Evolutionary conservation across 2,888 invertebrate genomes (phyloP), one percentile per base, ranked within the genome.

Genomic region (Sminthurinus aureus): DNA sequence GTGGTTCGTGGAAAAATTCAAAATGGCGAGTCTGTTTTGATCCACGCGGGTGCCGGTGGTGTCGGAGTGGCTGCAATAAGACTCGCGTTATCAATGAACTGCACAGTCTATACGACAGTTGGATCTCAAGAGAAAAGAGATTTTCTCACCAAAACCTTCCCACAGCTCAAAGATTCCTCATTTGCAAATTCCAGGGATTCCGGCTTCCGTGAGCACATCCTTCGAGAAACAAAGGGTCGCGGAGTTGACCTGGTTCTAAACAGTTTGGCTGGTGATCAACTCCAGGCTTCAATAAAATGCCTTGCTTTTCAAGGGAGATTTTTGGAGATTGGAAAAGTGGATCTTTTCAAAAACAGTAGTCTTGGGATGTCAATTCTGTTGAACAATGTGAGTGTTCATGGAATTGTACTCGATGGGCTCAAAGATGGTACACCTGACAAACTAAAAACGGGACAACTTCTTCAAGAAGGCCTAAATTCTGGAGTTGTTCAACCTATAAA

Each of bases 21-120:
- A 38, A 38, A 93, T 86, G 96, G 97, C 9, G 96, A 98, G 89
- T 92, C 93, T 74, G 94, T 98, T 83, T 93, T 98, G 20, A 94
- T 98, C 88, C 98, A 98, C 90, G 97, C 98, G 81, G 98, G 98
- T 86, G 94, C 96, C 86, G 98, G 98, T 84, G 98, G 98, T 89
- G 98, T 98, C 64, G 99, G 99, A 12, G 98, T 98, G 92, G 98
- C 99, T 0, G 98, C 98, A 86, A 98, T 99, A 89, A 93, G 96
- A 24, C 95, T 99, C 89, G 98, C 98, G 81, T 92, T 99, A 79
- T 94, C 94, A 90, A 93, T 95, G 91, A 97, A 97, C 79, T 95
- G 98, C 91, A 93, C 93, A 81, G 98, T 98, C 9, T 97, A 93
- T 91, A 96, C 98, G 18, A 99, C 98, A 0, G 98, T 98, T 79